phyloP scores from a whole-genome alignment of 1,140 invertebrate species.

The Neoseiulus cucumeris region DNA sequence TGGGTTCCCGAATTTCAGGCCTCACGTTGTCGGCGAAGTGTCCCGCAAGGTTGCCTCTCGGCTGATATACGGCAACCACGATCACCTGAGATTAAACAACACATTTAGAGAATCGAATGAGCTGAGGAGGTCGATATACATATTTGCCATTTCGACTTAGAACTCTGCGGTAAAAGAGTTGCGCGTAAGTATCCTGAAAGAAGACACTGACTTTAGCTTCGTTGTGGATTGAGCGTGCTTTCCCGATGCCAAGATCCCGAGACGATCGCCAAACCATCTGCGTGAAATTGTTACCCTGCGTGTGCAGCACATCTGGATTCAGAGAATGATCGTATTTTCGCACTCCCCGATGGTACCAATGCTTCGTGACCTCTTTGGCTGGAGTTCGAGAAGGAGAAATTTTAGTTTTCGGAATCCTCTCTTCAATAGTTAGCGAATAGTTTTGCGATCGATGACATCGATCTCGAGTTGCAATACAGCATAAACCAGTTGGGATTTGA shows the following conservation, averaged over 20 bases:
- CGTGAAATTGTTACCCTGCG: not conserved
- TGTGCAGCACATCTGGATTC: not conserved
- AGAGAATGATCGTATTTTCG: not conserved
- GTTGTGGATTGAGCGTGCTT: not conserved
- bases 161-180: no score
- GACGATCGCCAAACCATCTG: not conserved
- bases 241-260: not conserved
- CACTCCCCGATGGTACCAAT: not conserved
- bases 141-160: no score
- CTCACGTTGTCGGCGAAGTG: not conserved
- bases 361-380: constrained; percentile 1
- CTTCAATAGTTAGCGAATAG: no score
- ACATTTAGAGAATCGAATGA: no score
- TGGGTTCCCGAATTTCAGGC: not conserved
- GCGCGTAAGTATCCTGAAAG: no score
- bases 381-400: not conserved
- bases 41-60: not conserved
- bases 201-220: constrained; percentile 1
- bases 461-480: no score
- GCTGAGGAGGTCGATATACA: no score
- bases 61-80: not conserved
- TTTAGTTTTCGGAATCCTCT: no score
- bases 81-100: not conserved
- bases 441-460: no score
- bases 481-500: no score